Percentiles rank a stretch among this genome's conserved stretches.
Conservation (phyloP, 2,113 vertebrate species). For the Ceyx cyanopectus region DNA sequence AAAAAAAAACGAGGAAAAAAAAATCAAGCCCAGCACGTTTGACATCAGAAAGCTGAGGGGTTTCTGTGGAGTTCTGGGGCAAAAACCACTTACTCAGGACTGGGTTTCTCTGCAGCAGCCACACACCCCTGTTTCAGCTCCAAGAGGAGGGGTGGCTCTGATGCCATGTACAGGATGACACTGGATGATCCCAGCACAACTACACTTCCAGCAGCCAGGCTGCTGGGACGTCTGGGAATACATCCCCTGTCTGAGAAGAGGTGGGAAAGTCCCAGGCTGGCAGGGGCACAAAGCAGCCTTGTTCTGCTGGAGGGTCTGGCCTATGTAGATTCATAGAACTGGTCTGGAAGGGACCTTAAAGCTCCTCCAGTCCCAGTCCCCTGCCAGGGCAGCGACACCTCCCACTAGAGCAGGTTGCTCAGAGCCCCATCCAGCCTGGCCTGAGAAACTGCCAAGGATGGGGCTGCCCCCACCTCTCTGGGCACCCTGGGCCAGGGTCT, state of each 20-base stretch:
- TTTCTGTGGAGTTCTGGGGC: neutral
- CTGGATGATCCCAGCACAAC: neutral
- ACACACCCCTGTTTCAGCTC: rapidly evolving
- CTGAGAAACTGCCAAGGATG: too few relatives aligned
- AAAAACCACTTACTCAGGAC: neutral
- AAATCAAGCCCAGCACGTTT: neutral
- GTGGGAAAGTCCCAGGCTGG: neutral
- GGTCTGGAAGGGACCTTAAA: too few relatives aligned
- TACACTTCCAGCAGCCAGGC: neutral
- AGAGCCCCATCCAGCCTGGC: too few relatives aligned
- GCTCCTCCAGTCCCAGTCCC: too few relatives aligned
- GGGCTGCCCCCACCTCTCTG: too few relatives aligned
- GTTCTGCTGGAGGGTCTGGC: neutral
- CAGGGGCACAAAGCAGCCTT: rapidly evolving
- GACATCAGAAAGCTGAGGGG: neutral
- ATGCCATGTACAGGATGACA: neutral
- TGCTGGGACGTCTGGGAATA: neutral
- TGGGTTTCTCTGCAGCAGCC: neutral
- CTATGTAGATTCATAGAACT: rapidly evolving
- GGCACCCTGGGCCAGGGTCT: too few relatives aligned
- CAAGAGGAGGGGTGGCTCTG: rapidly evolving
- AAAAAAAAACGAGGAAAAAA: neutral
- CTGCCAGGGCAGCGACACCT: too few relatives aligned
- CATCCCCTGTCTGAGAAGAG: neutral
- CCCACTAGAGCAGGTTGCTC: too few relatives aligned